Evolutionary conservation across 1,140 invertebrate genomes (phyloP).

Genomic region (Euura lappo): DNA sequence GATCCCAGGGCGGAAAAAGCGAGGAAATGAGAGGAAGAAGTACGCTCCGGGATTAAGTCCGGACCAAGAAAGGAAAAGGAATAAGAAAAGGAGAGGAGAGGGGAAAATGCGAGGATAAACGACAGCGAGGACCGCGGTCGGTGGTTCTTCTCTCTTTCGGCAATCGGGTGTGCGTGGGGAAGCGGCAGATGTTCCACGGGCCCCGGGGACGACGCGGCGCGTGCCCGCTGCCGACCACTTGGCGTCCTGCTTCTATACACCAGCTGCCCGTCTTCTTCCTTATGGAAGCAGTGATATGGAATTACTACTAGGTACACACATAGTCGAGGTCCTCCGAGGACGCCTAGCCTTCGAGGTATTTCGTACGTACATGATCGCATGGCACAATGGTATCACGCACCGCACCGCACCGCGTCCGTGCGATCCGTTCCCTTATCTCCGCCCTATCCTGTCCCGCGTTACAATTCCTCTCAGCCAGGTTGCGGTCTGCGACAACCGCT

Average conservation of each 20-base stretch:
- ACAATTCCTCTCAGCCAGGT: neutral
- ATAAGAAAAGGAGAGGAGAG: neutral
- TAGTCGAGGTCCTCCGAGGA: neutral
- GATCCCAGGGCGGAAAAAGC: no score
- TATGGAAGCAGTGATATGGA: constrained; percentile 4
- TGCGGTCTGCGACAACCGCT: neutral
- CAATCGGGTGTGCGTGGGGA: neutral
- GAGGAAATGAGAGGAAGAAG: no score
- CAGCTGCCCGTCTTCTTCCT: constrained; percentile 1
- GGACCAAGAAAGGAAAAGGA: neutral
- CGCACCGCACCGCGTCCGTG: neutral
- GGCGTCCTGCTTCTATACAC: constrained; percentile 6
- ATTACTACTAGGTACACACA: neutral
- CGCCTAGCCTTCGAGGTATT: neutral
- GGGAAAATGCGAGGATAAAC: constrained; percentile 1
- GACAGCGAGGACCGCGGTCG: neutral
- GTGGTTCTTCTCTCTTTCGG: constrained; percentile 4
- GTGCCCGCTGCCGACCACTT: constrained; percentile 6
- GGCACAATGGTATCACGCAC: no score
- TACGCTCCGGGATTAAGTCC: neutral
- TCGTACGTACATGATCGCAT: no score
- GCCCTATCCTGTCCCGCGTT: neutral
- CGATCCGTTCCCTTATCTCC: neutral
- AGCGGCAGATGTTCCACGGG: neutral
- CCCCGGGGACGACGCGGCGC: neutral